Conservation (phyloP, 2,888 invertebrate genomes). For the Lottia scabra region DNA sequence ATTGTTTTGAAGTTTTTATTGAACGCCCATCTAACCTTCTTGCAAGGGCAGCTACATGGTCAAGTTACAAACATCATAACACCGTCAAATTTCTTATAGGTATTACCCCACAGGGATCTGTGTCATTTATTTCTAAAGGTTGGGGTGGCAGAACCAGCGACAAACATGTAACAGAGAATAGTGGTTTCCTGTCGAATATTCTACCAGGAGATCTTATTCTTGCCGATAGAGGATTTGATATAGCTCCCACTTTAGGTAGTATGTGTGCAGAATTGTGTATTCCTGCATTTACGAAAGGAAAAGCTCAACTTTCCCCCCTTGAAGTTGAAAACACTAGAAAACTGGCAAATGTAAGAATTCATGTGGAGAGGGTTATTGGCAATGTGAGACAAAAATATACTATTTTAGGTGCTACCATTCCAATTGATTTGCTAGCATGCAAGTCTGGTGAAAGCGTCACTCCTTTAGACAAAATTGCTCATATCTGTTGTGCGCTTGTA, state of each 20-base stretch:
- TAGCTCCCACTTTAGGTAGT: constrained; percentile 29
- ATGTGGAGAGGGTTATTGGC: constrained; percentile 40
- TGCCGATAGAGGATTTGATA: constrained; percentile 39
- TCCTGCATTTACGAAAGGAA: constrained; percentile 36
- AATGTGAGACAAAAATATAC: constrained; percentile 32
- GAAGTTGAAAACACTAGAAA: constrained; percentile 34
- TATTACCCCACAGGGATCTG: constrained; percentile 41
- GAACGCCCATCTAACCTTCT: constrained; percentile 31
- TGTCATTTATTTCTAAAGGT: constrained; percentile 40
- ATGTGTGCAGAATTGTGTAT: constrained; percentile 33
- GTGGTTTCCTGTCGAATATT: constrained; percentile 31
- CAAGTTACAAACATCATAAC: constrained; percentile 40
- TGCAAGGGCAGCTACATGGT: constrained; percentile 39
- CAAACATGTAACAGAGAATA: constrained; percentile 43
- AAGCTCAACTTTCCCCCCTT: constrained; percentile 27
- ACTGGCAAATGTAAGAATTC: constrained; percentile 34
- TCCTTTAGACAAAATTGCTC: constrained; percentile 30
- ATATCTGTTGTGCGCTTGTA: constrained; percentile 27
- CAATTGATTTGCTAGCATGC: constrained; percentile 23
- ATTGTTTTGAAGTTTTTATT: constrained; percentile 28
- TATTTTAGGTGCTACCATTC: constrained; percentile 25
- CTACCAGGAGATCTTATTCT: constrained; percentile 35
- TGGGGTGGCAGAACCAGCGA: constrained; percentile 46
- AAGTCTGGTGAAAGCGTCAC: constrained; percentile 18
- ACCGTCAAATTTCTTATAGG: constrained; percentile 45